Percentiles rank a stretch among this genome's conserved stretches.
Conservation (phyloP, 1,140 invertebrate genomes). For the Drosophila mojavensis region DNA sequence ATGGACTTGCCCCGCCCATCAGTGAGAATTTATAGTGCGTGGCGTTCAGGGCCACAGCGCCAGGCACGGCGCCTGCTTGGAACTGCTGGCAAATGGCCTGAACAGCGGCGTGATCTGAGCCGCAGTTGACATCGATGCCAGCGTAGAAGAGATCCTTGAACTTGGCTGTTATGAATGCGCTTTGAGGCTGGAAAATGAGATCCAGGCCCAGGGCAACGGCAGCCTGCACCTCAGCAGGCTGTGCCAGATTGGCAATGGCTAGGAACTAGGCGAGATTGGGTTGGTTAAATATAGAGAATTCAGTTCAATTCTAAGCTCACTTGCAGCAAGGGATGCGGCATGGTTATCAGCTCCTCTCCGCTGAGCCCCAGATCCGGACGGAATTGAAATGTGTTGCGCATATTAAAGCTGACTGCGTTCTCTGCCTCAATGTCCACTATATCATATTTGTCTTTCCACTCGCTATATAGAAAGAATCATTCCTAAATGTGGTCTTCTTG, state of each 20-base stretch:
- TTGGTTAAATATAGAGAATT: constrained; percentile 11
- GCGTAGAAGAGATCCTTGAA: constrained; percentile 88
- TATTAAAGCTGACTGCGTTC: constrained; percentile 88
- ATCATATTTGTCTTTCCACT: constrained; percentile 53
- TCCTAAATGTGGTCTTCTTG: too few species aligned
- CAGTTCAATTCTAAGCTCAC: constrained; percentile 60
- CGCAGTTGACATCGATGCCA: constrained; percentile 88
- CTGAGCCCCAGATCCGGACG: constrained; percentile 69
- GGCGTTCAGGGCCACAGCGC: constrained; percentile 85
- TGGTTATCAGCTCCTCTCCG: constrained; percentile 85
- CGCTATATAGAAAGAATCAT: constrained; percentile 2
- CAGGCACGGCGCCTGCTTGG: constrained; percentile 85
- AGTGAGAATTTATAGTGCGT: constrained; percentile 88
- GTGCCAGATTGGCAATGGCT: constrained; percentile 85
- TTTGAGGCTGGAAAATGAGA: constrained; percentile 87
- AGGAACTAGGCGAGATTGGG: constrained; percentile 81
- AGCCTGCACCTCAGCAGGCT: constrained; percentile 83
- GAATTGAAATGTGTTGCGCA: constrained; percentile 86
- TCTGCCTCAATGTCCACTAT: constrained; percentile 68
- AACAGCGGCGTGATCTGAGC: constrained; percentile 87
- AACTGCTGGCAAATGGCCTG: constrained; percentile 88
- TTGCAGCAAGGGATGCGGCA: constrained; percentile 87
- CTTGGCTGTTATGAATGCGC: constrained; percentile 86
- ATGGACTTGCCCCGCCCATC: constrained; percentile 84
- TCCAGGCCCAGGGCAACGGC: constrained; percentile 75